Evolutionary conservation across 2,797 vertebrate genomes (phyloP).

Genomic region (Lepus oiostolus): DNA sequence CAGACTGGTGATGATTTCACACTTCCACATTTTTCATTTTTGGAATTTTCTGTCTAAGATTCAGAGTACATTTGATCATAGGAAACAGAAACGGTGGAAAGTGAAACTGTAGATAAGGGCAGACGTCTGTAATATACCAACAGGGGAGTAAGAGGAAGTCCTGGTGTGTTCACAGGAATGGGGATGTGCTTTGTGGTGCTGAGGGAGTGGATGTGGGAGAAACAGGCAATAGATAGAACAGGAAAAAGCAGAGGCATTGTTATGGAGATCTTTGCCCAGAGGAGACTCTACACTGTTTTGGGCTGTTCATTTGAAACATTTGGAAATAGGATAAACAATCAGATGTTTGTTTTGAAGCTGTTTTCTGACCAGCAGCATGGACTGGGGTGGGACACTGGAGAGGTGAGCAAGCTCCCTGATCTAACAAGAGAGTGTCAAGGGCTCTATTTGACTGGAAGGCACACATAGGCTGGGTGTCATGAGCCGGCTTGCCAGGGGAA

Average conservation of each 20-base stretch:
- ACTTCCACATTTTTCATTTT: too few relatives aligned
- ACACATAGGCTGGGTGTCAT: background rate
- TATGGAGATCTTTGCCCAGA: background rate
- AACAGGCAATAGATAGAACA: background rate
- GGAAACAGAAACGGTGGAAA: too few relatives aligned
- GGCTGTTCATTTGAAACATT: background rate
- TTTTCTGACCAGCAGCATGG: background rate
- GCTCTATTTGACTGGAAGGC: background rate
- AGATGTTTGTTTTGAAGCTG: background rate
- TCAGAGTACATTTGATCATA: too few relatives aligned
- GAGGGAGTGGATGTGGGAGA: background rate
- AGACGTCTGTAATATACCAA: too few relatives aligned
- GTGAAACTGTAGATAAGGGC: too few relatives aligned
- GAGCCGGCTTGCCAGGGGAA: background rate
- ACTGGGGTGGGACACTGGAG: background rate
- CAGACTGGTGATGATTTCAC: too few relatives aligned
- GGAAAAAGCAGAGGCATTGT: background rate
- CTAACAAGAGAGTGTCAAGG: background rate
- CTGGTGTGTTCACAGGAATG: background rate
- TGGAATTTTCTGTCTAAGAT: too few relatives aligned
- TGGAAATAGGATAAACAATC: background rate
- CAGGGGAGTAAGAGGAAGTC: background rate
- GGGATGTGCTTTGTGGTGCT: background rate
- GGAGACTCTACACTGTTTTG: background rate
- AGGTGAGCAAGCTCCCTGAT: background rate